Evolutionary conservation across 2,888 invertebrate species (phyloP).

Genomic region (Bimastos eiseni): DNA sequence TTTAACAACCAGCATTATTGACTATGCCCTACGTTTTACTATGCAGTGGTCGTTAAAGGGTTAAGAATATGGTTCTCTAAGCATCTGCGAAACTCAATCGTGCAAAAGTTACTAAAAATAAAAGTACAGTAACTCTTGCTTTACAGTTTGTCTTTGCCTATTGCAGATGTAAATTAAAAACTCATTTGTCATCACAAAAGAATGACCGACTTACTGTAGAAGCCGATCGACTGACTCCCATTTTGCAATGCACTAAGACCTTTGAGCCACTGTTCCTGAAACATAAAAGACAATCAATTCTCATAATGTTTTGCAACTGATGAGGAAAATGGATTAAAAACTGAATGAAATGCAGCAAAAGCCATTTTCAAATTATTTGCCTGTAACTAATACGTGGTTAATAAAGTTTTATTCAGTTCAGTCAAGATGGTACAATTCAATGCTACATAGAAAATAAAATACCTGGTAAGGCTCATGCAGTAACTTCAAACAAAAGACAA

Average conservation of each 20-base stretch:
- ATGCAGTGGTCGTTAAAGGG: too few relatives aligned
- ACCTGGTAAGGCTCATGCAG: background rate
- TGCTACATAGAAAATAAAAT: background rate
- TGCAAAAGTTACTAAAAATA: too few relatives aligned
- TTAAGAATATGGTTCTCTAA: too few relatives aligned
- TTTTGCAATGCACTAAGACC: slow-evolving; percentile 92
- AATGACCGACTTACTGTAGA: slow-evolving; percentile 77
- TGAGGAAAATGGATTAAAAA: background rate
- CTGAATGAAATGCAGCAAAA: background rate
- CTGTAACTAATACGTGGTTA: too few relatives aligned
- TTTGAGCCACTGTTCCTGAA: slow-evolving; percentile 51
- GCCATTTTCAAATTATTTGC: too few relatives aligned
- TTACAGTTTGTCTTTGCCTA: background rate
- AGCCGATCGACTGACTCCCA: slow-evolving; percentile 97
- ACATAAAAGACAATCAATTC: background rate
- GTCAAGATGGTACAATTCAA: background rate
- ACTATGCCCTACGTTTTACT: too few relatives aligned
- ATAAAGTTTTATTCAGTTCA: too few relatives aligned
- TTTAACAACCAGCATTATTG: too few relatives aligned
- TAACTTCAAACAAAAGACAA: background rate
- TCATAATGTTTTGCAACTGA: background rate
- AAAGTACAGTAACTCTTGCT: too few relatives aligned
- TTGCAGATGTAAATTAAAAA: background rate
- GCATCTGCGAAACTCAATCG: too few relatives aligned
- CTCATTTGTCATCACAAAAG: background rate